These are phyloP conservation scores for Semnornis frantzii DNA, from an alignment of 2,113 vertebrate species.

Conservation along the genomic window DNA sequence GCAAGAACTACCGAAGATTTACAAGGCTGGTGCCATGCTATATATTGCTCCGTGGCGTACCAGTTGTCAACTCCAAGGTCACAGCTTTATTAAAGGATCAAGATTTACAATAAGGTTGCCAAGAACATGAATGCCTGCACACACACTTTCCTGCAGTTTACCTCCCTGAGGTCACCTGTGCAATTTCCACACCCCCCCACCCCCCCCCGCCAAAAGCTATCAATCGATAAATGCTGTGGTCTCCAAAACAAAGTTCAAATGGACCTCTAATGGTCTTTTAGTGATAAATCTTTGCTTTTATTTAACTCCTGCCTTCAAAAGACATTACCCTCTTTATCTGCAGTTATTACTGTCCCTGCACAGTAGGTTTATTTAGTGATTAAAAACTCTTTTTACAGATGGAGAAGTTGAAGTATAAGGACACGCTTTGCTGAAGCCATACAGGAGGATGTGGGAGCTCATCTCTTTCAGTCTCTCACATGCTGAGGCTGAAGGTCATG, in stretches of 20 bases:
- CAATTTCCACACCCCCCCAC: conserved; percentile 21
- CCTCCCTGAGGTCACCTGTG: conserved; percentile 27
- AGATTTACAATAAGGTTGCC: conserved; percentile 57
- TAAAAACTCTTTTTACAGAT: neutral
- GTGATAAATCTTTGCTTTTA: conserved; percentile 34
- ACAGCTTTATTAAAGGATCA: conserved; percentile 61
- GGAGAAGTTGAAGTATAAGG: neutral
- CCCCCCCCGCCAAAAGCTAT: conserved; percentile 17
- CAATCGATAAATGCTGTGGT: neutral
- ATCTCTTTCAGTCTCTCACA: fast-evolving
- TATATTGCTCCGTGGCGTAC: neutral
- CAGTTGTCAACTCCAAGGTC: conserved; percentile 62
- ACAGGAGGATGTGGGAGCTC: neutral
- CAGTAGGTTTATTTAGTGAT: neutral
- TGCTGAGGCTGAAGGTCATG: neutral
- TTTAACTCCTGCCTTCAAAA: neutral
- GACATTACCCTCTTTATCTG: neutral
- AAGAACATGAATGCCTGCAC: conserved; percentile 23
- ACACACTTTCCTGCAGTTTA: conserved; percentile 28
- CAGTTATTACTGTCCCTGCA: conserved; percentile 2
- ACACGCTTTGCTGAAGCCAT: neutral
- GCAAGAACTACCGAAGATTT: conserved; percentile 27
- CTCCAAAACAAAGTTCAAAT: conserved; percentile 26
- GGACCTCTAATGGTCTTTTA: neutral
- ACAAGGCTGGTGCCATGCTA: neutral